Evolutionary conservation across 1,140 invertebrate species (phyloP), one percentile per base, ranked within the genome.

Genomic region (Orchestia grillus): DNA sequence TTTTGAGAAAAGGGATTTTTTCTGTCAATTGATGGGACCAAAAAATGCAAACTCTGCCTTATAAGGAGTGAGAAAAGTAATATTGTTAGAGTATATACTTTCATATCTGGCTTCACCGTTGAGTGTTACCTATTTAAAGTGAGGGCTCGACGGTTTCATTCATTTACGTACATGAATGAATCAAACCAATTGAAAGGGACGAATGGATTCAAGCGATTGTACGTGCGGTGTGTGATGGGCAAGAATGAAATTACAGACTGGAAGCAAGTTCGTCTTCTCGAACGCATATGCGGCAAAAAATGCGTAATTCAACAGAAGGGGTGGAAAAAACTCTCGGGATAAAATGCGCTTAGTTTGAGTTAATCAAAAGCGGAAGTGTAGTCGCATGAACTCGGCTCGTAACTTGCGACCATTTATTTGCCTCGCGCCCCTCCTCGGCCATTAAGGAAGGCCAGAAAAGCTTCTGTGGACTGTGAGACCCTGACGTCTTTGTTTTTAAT

Each of bases 401-500:
- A 77, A 77, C 28, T 1, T 77, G 62, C 28, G 11, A 77, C 62
- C 62, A 77, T 77, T 77, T 23, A 36, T 77, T 28, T 77, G 62
- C 62, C 62, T 77, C 62, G 11, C 62, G 62, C 62, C 62, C 28
- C 62, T 77, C 15, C 62, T 3, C 62, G 62, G 1, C 62, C 62
- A 77, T 77, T 77, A 77, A 77, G 62, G 36, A 77, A 77, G 62
- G 62, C 62, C 62, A 77, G 62, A 77, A 77, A 77, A 77, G 62
- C 62, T 77, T 23, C 62, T 28, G 62, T 77, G 28, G 62, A 77
- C 62, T 77, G 62, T 77, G 62, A 77, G 62, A 53, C 62, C 62
- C 62, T 77, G 62, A 77, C 62, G 62, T 77, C 62, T 77, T 77
- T 77, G 62, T 77, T 77, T 77, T 77, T 77, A 77, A 91, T 91